Evolutionary conservation across 1,140 invertebrate genomes (phyloP), one percentile per base, ranked within the genome.

Genomic region (Trichogramma pretiosum): DNA sequence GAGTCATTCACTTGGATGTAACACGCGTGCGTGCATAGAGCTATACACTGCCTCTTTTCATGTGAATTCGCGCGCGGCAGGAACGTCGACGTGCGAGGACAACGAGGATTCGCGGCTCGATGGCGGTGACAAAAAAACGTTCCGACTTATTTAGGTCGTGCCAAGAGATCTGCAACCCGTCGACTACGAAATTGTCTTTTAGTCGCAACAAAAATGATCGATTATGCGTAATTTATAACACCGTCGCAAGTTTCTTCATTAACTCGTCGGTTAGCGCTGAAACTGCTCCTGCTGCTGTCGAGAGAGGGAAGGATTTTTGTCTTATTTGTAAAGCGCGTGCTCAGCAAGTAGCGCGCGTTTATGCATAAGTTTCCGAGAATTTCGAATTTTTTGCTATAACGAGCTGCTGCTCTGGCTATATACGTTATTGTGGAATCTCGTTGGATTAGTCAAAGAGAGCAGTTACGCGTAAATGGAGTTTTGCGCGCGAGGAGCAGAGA

Each of bases 141-240:
- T n/a, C n/a, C n/a, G n/a, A n/a, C n/a, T 48, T 48, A 48, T 48
- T 48, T 48, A 40, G 46, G 38, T 48, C 30, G 37, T 35, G 41
- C 46, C 37, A 48, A 35, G 46, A 40, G 41, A 48, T 40, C 41
- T 48, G 40, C 26, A 40, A 48, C 35, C 14, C 26, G n/a, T 30
- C 26, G 26, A 30, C 26, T 13, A 13, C 26, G 26, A 13, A 30
- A 8, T n/a, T n/a, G n/a, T n/a, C n/a, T n/a, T n/a, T n/a, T n/a
- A n/a, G n/a, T n/a, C n/a, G n/a, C n/a, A n/a, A n/a, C n/a, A n/a
- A n/a, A n/a, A 13, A 13, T 7, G 13, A 30, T 30, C 26, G 33
- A 34, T 34, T 34, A 34, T 16, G 33, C 33, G 14, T 17, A 41
- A 28, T 41, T 41, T 30, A 35, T n/a, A 35, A 19, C 40, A 30